Base-by-base conservation (phyloP, 2,888 invertebrate species). In the Belgica antarctica region DNA sequence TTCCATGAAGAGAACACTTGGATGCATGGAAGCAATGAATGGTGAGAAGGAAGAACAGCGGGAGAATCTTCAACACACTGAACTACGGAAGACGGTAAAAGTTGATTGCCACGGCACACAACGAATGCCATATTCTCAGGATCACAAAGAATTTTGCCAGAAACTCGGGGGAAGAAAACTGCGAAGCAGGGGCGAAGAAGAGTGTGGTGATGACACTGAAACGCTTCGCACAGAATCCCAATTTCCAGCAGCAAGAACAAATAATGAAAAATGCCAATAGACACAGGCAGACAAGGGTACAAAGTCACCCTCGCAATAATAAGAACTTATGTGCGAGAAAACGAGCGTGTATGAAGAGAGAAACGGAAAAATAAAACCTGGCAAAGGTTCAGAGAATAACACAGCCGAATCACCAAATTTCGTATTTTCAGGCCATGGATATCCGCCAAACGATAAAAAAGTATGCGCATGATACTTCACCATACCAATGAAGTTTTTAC, bases 381-480 rank as follows among this genome's bases (percentile, higher is more conserved):
- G 10, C 41, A 41, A 15, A 12, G 41, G 15, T 15, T 41, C 41
- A 41, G 15, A 41, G n/a, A n/a, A n/a, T n/a, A n/a, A n/a, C n/a
- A n/a, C n/a, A n/a, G n/a, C n/a, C 41, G 41, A 41, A n/a, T 41
- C 10, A 15, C n/a, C 3, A 10, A 57, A 57, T 57, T 61, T 19
- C n/a, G 61, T 22, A 27, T 7, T 25, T 61, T 27, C n/a, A 61
- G 28, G 61, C 61, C n/a, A 61, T 27, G 61, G n/a, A 61, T 61
- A n/a, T 61, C 25, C 65, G 47, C 36, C 36, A 15, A 47, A 65
- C 47, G 65, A 28, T 65, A 65, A 46, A 68, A 57, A 52, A 66
- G n/a, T 68, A 68, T 68, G 68, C 68, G 68, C 68, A 68, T 68
- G 68, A 68, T 52, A 68, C 28, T 65, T 46, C 22, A 41, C 31